phyloP scores from a whole-genome alignment of 2,113 vertebrate genomes.

The Danionella cerebrum region DNA sequence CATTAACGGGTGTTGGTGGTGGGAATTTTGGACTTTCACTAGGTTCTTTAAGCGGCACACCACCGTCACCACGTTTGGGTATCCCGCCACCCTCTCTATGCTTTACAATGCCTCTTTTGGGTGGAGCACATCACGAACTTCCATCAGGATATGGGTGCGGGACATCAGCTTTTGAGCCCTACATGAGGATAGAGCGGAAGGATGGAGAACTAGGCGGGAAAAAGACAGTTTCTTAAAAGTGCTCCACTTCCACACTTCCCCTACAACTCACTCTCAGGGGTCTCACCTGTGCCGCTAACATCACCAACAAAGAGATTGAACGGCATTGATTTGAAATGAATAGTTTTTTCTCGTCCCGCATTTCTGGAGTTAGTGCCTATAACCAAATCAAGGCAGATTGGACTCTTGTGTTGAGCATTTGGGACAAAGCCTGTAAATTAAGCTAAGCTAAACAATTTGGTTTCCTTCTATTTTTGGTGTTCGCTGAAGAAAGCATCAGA shows the following conservation, averaged over 20 bases:
- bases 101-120: conserved; percentile 71
- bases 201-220: conserved; percentile 62
- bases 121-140: conserved; percentile 69
- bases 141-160: conserved; percentile 70
- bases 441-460: no score
- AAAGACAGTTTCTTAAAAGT: conserved; percentile 71
- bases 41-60: conserved; percentile 57
- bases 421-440: conserved; percentile 23
- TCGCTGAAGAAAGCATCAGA: conserved; percentile 18
- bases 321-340: background rate
- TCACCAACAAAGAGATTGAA: background rate
- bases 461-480: no score
- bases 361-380: conserved; percentile 1
- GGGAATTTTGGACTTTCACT: conserved; percentile 65
- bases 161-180: conserved; percentile 86
- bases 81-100: conserved; percentile 65
- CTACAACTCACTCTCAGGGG: conserved; percentile 7
- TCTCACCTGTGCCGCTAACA: background rate
- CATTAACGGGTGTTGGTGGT: conserved; percentile 41
- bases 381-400: background rate
- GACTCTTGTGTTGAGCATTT: conserved; percentile 1
- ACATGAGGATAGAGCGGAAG: conserved; percentile 75
- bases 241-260: background rate
- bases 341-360: background rate
- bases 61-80: conserved; percentile 60